Evolutionary conservation across 2,797 vertebrate genomes (phyloP), one percentile per base, ranked within the genome.

Genomic region (Chromobotia macracanthus): DNA sequence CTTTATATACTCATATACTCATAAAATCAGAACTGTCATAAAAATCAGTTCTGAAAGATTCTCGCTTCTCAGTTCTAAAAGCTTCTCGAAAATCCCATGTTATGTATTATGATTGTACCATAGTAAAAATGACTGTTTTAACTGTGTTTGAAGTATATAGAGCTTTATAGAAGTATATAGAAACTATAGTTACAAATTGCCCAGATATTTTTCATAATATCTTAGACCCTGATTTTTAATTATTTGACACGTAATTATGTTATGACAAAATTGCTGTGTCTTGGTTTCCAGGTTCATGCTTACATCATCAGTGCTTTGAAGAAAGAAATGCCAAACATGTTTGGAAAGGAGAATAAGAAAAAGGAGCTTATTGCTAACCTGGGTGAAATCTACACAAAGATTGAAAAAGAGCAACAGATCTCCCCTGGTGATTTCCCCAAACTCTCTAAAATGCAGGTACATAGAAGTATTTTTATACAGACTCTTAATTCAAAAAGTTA

Each of bases 321-420:
- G 87, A 97, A 95, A 86, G 96, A 97, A 87, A 97, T 97, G 96
- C 96, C 96, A 7, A 94, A 92, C 50, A 56, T 97, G 79, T 97
- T 97, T n/a, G 96, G 96, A 19, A 97, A 97, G 81, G 96, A 97
- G 0, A 91, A 92, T 77, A 97, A 96, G 82, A 97, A 97, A 90
- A 97, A 96, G 83, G 96, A 97, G 82, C 94, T 97, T 79, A 95
- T 97, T 8, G 80, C 78, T 85, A 95, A 94, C 88, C 89, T 97
- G 86, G 94, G 92, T 0, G 96, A 97, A 25, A 96, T 95, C 85
- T 97, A 97, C 80, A 68, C 87, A 31, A 95, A 91, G 87, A 95
- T 97, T 0, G 96, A 97, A 86, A 94, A 95, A 67, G 96, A 97
- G 84, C 92, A 97, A 41, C 95, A 96, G 92, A 96, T 97, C 84